phyloP scores from a whole-genome alignment of 2,113 vertebrate genomes.

The Myotis brandtii region DNA sequence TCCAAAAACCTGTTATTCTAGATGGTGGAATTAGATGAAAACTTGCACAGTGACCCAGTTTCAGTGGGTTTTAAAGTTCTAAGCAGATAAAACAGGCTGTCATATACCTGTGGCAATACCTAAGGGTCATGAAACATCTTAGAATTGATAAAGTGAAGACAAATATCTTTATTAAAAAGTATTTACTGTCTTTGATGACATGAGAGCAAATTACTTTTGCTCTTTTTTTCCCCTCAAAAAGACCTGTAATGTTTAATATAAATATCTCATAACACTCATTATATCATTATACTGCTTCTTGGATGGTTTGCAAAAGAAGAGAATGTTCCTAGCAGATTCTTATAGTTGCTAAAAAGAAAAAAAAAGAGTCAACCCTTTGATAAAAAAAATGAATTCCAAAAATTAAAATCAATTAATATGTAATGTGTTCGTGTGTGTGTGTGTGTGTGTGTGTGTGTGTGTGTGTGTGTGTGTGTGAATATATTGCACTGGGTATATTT shows the following conservation, averaged over 20 bases:
- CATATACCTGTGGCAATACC: neutral
- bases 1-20: constrained; percentile 37
- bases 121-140: neutral
- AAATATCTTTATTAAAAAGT: neutral
- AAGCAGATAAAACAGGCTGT: neutral
- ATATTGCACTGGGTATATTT: neutral
- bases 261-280: neutral
- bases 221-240: neutral
- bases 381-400: constrained; percentile 34
- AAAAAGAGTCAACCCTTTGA: neutral
- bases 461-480: neutral
- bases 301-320: neutral
- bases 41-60: neutral
- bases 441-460: neutral
- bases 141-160: neutral
- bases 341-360: neutral
- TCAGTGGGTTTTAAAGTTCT: constrained; percentile 5
- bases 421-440: neutral
- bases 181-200: neutral
- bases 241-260: neutral
- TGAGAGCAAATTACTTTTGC: neutral
- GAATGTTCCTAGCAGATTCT: neutral
- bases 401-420: neutral
- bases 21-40: neutral
- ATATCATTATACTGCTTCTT: neutral